phyloP scores from a whole-genome alignment of 2,888 invertebrate species.

The Nasonia oneida region DNA sequence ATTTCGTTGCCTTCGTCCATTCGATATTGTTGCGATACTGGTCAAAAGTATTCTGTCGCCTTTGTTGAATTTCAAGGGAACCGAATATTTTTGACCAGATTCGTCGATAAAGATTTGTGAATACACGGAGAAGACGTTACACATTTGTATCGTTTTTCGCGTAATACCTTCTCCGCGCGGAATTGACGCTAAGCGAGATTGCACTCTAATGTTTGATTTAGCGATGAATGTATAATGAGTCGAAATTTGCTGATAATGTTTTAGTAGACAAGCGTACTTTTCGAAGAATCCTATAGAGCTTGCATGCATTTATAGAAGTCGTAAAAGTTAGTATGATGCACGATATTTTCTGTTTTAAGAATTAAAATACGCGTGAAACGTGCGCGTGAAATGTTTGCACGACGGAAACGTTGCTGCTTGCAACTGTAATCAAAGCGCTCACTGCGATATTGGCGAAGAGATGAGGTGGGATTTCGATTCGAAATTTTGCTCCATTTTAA shows the following conservation, averaged over 20 bases:
- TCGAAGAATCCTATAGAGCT: neutral
- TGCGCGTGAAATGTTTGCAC: constrained; percentile 22
- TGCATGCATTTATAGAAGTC: neutral
- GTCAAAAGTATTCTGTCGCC: neutral
- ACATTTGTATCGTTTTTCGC: neutral
- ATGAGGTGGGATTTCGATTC: neutral
- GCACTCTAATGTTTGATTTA: constrained; percentile 46
- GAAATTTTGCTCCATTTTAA: constrained; percentile 5
- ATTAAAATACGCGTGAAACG: neutral
- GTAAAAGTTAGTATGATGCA: neutral
- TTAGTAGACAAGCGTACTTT: neutral
- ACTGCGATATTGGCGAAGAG: constrained; percentile 25
- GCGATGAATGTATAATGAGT: constrained; percentile 29
- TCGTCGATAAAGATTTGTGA: neutral
- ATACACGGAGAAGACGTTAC: constrained; percentile 39
- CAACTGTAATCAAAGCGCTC: constrained; percentile 28
- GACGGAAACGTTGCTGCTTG: neutral
- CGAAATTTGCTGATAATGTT: constrained; percentile 38
- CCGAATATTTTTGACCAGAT: neutral
- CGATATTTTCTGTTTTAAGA: neutral
- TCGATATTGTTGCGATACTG: neutral
- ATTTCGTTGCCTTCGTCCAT: neutral
- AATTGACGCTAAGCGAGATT: constrained; percentile 52
- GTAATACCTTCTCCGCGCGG: constrained; percentile 35
- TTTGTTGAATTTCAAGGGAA: neutral